Base-by-base conservation (phyloP, 2,888 invertebrate species). In the Heliconius sara region DNA sequence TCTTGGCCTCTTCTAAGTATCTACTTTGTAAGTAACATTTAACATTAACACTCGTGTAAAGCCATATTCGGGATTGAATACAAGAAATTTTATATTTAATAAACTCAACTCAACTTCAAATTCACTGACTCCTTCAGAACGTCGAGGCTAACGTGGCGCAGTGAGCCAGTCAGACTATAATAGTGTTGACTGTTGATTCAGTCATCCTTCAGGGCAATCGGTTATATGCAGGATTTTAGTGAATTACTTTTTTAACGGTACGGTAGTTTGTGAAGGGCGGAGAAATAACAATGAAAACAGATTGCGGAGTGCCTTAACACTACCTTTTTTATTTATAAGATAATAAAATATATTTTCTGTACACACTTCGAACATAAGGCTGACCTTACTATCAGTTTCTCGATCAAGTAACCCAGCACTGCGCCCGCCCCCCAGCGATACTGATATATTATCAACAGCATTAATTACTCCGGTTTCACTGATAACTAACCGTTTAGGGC, bases 401-500 rank as follows among this genome's bases (percentile, higher is more conserved):
- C n/a, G 43, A 47, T 65, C 65, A 75, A 65, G 34, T 74, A 74
- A 47, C 27, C 27, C 75, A 10, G 65, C 22, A 47, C 65, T 27
- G 65, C 75, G 75, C 47, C 75, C 63, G 25, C 65, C 75, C 47
- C 19, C 43, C 25, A 22, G 22, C 65, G 22, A 7, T 65, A 27
- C 75, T 47, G 78, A 79, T 75, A 60, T 39, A 67, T 16, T 68
- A 79, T 67, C 68, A 52, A 66, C 34, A 60, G 47, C 43, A 68
- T 79, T 75, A 79, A 74, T 79, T 79, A 68, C 47, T 19, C 43
- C n/a, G 43, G 43, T 67, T 43, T 39, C n/a, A 9, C 63, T 66
- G 78, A 78, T 78, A 78, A 74, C 67, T 13, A 25, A 74, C 66
- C 73, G 73, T 67, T 78, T 74, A 74, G 67, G 74, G 73, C 39